Base-by-base conservation (phyloP, 2,113 vertebrate genomes). In the Dunckerocampus dactyliophorus region DNA sequence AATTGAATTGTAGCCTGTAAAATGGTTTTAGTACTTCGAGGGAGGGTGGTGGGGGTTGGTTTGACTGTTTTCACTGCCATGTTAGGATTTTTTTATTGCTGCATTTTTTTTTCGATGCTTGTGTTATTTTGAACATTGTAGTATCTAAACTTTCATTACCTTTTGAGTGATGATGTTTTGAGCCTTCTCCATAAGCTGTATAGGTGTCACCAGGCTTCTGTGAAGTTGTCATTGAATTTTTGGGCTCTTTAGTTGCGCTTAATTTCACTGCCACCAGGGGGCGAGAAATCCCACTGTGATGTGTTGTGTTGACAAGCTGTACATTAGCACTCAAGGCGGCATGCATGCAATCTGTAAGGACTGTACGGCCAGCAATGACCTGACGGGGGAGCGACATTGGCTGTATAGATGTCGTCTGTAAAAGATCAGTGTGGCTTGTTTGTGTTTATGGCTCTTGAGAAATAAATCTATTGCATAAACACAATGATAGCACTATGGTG, bases 11-110 rank as follows among this genome's bases (percentile, higher is more conserved):
- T 63, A 31, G 11, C 39, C 11, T 6, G 19, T 63, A 15, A 74
- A 65, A 39, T 31, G 47, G 54, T 31, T 62, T 12, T 24, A 70
- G 64, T 66, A 71, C 64, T 28, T 28, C 67, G 68, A 47, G 21
- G 31, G 54, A 51, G 47, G 9, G 51, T 34, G 14, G 34, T 42
- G 14, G 42, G 31, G 53, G 59, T 69, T 70, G 42, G 55, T 76
- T 79, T 46, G 67, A 82, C 76, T 21, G 11, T 14, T 86, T 75
- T 65, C 82, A 85, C 85, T 88, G 88, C 85, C 86, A 87, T 62
- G 62, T 83, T 57, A 76, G 73, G 49, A 81, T 52, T 72, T 53
- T 59, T 66, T 64, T 22, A 67, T 72, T 66, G 72, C 58, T 79
- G 47, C 54, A 65, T 73, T 69, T 71, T 74, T 79, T 61, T 76